Evolutionary conservation across 2,797 vertebrate species (phyloP).

Genomic region (Oceanodroma leucorhoa): DNA sequence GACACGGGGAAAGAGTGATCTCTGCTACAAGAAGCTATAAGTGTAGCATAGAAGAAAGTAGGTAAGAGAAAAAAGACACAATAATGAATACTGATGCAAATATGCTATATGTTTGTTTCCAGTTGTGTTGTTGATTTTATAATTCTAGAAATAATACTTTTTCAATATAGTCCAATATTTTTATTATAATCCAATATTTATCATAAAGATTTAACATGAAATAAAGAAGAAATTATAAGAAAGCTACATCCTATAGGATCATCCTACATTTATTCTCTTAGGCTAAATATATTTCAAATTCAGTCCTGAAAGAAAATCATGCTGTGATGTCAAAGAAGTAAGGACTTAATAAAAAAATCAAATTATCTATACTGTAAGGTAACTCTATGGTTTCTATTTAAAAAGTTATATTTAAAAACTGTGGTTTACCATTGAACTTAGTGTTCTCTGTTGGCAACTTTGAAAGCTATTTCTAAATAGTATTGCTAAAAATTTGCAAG

Average conservation of each 20-base stretch:
- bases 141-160: not conserved
- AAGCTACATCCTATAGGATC: not conserved
- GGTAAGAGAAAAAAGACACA: not conserved
- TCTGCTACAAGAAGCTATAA: not conserved
- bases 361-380: not conserved
- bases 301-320: not conserved
- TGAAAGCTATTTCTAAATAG: not conserved
- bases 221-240: not conserved
- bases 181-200: not conserved
- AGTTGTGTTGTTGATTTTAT: not conserved
- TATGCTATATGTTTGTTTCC: not conserved
- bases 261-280: not conserved
- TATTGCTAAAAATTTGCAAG: not conserved
- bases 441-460: not conserved
- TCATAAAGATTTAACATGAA: not conserved
- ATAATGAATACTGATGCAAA: not conserved
- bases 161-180: not conserved
- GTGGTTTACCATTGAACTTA: not conserved
- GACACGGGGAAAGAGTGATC: not conserved
- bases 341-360: not conserved
- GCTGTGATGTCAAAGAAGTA: not conserved
- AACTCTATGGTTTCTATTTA: not conserved
- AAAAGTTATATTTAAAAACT: not conserved
- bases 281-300: not conserved
- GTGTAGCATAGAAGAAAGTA: not conserved